phyloP scores from a whole-genome alignment of 2,113 vertebrate species.

The Oncorhynchus kisutch region DNA sequence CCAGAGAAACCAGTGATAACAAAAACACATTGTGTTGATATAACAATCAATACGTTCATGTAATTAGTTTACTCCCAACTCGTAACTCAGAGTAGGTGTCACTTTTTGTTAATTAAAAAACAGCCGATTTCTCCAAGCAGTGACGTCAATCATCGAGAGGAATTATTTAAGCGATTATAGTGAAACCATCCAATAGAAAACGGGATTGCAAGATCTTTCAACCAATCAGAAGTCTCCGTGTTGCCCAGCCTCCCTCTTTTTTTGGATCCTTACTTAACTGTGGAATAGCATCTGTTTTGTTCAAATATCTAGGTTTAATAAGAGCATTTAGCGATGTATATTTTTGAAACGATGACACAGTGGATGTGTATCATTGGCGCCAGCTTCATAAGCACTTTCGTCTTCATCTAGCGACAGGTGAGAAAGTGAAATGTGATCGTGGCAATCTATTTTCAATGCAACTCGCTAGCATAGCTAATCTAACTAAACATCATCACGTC shows the following conservation, averaged over 20 bases:
- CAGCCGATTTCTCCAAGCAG: neutral
- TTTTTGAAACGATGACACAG: conserved; percentile 49
- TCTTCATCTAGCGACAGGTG: conserved; percentile 76
- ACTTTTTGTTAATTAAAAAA: no score
- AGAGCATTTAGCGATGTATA: neutral
- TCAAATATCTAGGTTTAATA: conserved; percentile 21
- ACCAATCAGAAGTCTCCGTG: conserved; percentile 63
- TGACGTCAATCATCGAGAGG: neutral
- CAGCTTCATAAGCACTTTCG: conserved; percentile 27
- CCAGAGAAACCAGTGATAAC: no score
- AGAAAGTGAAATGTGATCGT: conserved; percentile 29
- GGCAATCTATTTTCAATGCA: neutral
- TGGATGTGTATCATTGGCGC: conserved; percentile 40
- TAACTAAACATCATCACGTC: neutral
- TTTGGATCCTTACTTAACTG: conserved; percentile 17
- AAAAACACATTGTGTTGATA: no score
- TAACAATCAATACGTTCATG: no score
- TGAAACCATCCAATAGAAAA: conserved; percentile 52
- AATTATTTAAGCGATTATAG: neutral
- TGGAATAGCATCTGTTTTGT: conserved; percentile 13
- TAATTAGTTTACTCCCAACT: no score
- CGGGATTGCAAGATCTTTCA: neutral
- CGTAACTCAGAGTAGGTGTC: no score
- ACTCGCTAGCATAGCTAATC: neutral
- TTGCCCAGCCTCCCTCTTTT: neutral